A percentile compares a stretch with the other conserved stretches of the same genome.
Conservation (phyloP, 2,797 vertebrate genomes). For the Sarcoramphus papa region DNA sequence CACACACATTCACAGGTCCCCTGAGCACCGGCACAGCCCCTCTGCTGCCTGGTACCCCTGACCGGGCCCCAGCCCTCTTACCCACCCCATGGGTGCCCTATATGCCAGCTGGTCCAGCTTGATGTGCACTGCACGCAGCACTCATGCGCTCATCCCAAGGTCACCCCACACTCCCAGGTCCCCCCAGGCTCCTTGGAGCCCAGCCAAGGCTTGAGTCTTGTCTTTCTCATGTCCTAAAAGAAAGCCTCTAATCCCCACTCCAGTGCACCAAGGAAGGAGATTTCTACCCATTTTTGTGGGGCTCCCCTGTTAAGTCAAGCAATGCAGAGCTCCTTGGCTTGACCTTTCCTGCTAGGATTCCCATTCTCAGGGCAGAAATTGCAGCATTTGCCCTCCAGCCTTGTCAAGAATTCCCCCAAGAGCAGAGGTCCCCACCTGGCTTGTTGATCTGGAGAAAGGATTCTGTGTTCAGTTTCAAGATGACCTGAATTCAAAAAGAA, state of each 20-base stretch:
- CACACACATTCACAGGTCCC: neutral
- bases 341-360: neutral
- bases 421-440: neutral
- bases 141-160: neutral
- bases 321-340: neutral
- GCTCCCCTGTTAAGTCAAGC: neutral
- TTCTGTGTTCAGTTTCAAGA: neutral
- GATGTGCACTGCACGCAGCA: neutral
- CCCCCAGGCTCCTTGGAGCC: neutral
- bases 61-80: too few relatives aligned
- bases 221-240: neutral
- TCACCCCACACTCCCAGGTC: neutral
- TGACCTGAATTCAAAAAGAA: neutral
- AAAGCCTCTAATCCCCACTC: neutral
- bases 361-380: neutral
- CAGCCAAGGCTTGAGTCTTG: neutral
- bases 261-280: neutral
- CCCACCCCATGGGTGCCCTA: neutral
- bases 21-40: neutral
- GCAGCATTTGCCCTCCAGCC: neutral
- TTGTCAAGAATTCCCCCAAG: neutral
- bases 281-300: neutral
- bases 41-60: neutral
- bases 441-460: neutral
- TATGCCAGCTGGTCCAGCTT: neutral